These are phyloP conservation scores for Argya squamiceps DNA, from an alignment of 2,797 vertebrate genomes.

Conservation along the genomic window DNA sequence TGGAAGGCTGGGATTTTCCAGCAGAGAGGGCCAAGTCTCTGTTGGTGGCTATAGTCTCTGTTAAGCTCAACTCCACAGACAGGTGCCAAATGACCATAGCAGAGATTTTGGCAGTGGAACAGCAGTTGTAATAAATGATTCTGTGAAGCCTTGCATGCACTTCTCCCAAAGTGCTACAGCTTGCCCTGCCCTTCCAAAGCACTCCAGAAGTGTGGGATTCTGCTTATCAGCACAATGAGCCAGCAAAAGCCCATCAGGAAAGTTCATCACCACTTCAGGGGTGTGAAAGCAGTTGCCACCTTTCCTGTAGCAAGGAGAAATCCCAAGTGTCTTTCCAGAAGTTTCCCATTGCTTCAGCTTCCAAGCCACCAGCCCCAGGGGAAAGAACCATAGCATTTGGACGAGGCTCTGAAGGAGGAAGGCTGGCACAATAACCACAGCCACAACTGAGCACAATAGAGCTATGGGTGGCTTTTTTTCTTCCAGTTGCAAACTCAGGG, in stretches of 20 bases:
- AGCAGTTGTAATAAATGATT: neutral
- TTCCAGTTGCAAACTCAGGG: neutral
- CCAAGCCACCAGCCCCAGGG: neutral
- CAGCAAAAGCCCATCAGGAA: neutral
- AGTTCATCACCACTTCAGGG: neutral
- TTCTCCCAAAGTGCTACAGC: neutral
- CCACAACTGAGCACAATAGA: neutral
- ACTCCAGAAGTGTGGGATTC: neutral
- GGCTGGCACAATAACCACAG: neutral
- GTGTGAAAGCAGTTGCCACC: neutral
- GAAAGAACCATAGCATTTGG: neutral
- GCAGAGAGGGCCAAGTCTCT: conserved; percentile 28
- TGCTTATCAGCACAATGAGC: neutral
- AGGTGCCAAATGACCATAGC: conserved; percentile 49
- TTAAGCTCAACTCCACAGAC: neutral
- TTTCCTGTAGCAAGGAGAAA: neutral
- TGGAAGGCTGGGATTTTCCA: conserved; percentile 53
- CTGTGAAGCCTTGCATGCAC: neutral
- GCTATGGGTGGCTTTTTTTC: neutral
- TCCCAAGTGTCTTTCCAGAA: neutral
- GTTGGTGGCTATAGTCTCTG: conserved; percentile 45
- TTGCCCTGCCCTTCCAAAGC: neutral
- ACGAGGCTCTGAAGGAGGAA: fast-evolving
- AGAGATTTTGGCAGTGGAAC: conserved; percentile 26
- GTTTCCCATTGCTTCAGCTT: neutral